Evolutionary conservation across 2,113 vertebrate genomes (phyloP).

Genomic region (Brienomyrus longianalis): DNA sequence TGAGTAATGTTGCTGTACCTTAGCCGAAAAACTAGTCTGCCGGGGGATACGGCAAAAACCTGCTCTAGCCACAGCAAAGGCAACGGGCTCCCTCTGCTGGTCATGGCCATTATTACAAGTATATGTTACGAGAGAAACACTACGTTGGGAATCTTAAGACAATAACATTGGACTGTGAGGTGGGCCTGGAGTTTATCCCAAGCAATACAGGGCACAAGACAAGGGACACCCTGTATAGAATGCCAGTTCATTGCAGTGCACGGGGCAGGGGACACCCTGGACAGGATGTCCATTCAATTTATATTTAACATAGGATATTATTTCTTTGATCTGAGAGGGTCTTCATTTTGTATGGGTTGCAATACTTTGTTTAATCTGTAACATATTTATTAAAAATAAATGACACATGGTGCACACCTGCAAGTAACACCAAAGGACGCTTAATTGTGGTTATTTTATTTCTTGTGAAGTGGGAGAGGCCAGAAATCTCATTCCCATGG

Average conservation of each 20-base stretch:
- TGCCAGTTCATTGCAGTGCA: not conserved
- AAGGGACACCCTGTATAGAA: not conserved
- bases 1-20: not conserved
- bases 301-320: not conserved
- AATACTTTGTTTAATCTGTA: not conserved
- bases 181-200: not conserved
- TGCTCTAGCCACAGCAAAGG: not conserved
- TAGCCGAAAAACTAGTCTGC: not conserved
- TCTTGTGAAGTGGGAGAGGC: constrained; percentile 74
- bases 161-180: not conserved
- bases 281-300: not conserved
- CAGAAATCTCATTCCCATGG: constrained; percentile 94
- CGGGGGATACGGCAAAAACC: not conserved
- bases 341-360: not conserved
- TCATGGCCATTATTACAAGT: not conserved
- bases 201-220: not conserved
- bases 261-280: not conserved
- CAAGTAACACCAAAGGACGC: not conserved
- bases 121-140: not conserved
- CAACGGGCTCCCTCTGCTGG: not conserved
- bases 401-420: no score
- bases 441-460: not conserved
- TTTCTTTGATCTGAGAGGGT: not conserved
- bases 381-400: not conserved
- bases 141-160: not conserved